Conservation (phyloP, 1,140 invertebrate species). For the Drosophila tropicalis region DNA sequence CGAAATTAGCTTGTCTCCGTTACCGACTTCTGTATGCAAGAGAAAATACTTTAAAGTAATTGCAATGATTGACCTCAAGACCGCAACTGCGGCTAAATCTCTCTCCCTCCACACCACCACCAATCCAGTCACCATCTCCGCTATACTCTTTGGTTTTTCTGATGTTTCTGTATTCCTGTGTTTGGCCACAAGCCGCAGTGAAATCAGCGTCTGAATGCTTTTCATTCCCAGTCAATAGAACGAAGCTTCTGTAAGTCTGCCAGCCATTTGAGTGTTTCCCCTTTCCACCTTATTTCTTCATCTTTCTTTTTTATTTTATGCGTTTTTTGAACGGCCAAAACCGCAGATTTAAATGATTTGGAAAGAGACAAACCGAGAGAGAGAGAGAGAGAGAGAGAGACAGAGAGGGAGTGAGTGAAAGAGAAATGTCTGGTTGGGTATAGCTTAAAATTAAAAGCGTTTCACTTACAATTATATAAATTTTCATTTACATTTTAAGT, state of each 20-base stretch:
- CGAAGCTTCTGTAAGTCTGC: conserved; percentile 24
- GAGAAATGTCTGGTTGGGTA: conserved; percentile 17
- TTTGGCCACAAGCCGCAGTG: conserved; percentile 54
- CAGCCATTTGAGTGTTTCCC: conserved; percentile 11
- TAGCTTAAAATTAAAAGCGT: conserved; percentile 7
- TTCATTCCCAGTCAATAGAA: conserved; percentile 21
- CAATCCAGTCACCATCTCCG: background rate
- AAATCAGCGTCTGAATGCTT: conserved; percentile 64
- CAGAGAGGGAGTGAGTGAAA: conserved; percentile 22
- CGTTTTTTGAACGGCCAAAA: conserved; percentile 30
- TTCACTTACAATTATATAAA: conserved; percentile 7
- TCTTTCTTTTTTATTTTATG: background rate
- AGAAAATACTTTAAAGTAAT: conserved; percentile 60
- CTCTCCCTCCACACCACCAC: background rate
- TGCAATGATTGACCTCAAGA: conserved; percentile 71
- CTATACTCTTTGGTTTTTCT: background rate
- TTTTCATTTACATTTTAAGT: conserved; percentile 11
- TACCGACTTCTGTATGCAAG: background rate
- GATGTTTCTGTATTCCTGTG: conserved; percentile 3
- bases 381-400: background rate
- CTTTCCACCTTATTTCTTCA: background rate
- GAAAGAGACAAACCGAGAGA: conserved; percentile 25
- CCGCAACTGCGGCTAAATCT: conserved; percentile 55
- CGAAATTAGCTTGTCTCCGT: conserved; percentile 39
- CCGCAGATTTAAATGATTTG: conserved; percentile 62